Conservation (phyloP, 2,888 invertebrate genomes). For the Metopia argyrocephala region DNA sequence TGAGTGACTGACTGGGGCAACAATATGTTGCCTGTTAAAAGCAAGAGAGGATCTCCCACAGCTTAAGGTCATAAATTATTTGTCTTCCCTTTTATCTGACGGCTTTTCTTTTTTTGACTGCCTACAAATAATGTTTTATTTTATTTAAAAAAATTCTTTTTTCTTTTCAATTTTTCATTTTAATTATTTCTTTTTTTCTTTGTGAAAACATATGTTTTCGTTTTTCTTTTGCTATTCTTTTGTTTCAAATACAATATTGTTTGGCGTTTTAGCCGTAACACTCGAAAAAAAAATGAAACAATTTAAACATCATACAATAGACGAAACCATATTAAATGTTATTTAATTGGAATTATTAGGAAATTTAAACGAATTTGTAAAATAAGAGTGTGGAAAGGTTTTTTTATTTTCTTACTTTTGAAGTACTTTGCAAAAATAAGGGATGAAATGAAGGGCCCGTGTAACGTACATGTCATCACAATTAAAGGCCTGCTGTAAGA, state of each 20-base stretch:
- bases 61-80: constrained; percentile 56
- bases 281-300: constrained; percentile 26
- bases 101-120: constrained; percentile 11
- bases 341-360: constrained; percentile 48
- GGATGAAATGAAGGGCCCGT: neutral
- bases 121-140: constrained; percentile 45
- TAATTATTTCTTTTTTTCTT: neutral
- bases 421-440: neutral
- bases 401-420: neutral
- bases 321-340: neutral
- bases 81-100: constrained; percentile 37
- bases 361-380: constrained; percentile 11
- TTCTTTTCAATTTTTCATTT: neutral
- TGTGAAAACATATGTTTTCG: constrained; percentile 41
- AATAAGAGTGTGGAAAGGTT: neutral
- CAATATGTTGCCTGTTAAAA: constrained; percentile 22
- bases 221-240: constrained; percentile 21
- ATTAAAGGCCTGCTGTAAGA: neutral
- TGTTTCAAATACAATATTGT: constrained; percentile 18
- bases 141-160: neutral
- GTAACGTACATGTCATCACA: neutral
- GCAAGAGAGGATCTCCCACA: constrained; percentile 49
- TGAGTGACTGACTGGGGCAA: too few species aligned
- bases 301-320: constrained; percentile 28
- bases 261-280: constrained; percentile 3